Base-by-base conservation (phyloP, 2,797 vertebrate genomes). In the Triplophysa yarkandensis region DNA sequence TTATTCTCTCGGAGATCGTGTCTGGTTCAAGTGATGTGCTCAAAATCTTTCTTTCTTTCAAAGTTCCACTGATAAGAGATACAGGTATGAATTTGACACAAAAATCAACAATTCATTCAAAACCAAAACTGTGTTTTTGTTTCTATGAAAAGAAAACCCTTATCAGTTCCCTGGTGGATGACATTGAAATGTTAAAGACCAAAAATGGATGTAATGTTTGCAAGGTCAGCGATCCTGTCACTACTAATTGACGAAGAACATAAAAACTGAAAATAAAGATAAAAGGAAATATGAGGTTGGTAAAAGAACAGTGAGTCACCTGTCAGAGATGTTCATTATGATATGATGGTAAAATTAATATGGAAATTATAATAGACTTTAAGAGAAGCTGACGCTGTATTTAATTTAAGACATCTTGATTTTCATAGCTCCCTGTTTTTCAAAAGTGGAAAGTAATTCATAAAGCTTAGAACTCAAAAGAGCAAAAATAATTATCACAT, bases 31-130 rank as follows among this genome's bases (percentile, higher is more conserved):
- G 27, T 23, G 6, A 19, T 72, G 14, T 23, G 36, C 36, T 32
- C 11, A 44, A 65, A 44, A 48, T 73, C 48, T 65, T 64, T 54
- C 39, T 34, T 44, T 52, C 48, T 21, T 25, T 30, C 17, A 54
- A 54, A 54, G 46, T n/a, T 34, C 14, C n/a, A 46, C 46, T 65
- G 61, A 73, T 64, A 65, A 65, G 36, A 55, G 43, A 50, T 48
- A 21, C 19, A 23, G 19, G 10, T 50, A 50, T 50, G 21, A 4
- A 54, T 54, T 14, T 27, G 21, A 43, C n/a, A 9, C n/a, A 32
- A 55, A 55, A 43, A 32, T 43, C 25, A 43, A 32, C n/a, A 55
- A 65, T 23, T 44, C 2, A 0, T 43, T 34, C 46, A 30, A 55
- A 55, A 54, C 1, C 21, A 21, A 23, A 27, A 30, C 4, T 30